phyloP scores from a whole-genome alignment of 2,113 vertebrate genomes.

The Thryonomys swinderianus region DNA sequence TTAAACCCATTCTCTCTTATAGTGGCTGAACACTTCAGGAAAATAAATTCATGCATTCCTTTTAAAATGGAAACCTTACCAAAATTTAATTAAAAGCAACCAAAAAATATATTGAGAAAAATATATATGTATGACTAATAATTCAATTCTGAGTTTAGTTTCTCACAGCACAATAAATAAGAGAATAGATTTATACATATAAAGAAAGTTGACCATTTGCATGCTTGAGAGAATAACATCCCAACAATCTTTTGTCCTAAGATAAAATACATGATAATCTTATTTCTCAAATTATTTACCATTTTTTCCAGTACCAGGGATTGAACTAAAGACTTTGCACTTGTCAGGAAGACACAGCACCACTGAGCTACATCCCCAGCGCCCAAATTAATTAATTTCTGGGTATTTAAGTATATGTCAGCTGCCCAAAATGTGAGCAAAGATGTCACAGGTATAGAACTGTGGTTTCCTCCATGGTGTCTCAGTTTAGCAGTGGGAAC shows the following conservation, averaged over 20 bases:
- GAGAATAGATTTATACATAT: neutral
- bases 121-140: neutral
- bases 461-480: neutral
- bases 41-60: neutral
- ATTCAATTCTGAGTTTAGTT: neutral
- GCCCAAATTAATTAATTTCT: neutral
- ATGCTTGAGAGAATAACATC: neutral
- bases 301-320: too few relatives aligned
- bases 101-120: neutral
- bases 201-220: neutral
- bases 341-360: too few relatives aligned
- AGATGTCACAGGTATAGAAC: neutral
- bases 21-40: neutral
- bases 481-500: neutral
- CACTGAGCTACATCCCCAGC: too few relatives aligned
- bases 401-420: neutral
- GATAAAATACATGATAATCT: constrained; percentile 8
- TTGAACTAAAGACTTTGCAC: too few relatives aligned
- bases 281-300: neutral
- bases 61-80: neutral
- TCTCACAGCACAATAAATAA: neutral
- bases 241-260: neutral
- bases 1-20: neutral
- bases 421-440: neutral
- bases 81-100: neutral